These are phyloP conservation scores for Meloe dianella DNA, from an alignment of 2,888 invertebrate genomes.

Conservation along the genomic window DNA sequence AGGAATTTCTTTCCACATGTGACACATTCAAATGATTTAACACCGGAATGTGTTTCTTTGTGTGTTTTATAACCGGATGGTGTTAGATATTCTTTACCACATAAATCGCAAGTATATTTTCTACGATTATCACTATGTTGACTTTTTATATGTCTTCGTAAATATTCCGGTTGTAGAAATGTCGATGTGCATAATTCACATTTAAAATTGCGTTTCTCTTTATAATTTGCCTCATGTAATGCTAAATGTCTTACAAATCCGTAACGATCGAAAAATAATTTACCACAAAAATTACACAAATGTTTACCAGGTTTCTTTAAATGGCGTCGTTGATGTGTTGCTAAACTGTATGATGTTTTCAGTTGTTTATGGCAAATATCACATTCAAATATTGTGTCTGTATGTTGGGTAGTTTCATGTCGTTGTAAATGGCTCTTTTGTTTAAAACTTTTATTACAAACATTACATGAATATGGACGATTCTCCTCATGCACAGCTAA, in stretches of 20 bases:
- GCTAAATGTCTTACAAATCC: neutral
- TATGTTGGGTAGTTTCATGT: slow-evolving; percentile 29
- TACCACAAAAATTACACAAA: neutral
- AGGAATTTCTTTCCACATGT: slow-evolving; percentile 43
- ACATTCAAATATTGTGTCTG: neutral
- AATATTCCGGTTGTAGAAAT: slow-evolving; percentile 30
- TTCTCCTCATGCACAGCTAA: slow-evolving; percentile 12
- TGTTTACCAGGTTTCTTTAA: neutral
- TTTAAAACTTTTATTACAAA: slow-evolving; percentile 76
- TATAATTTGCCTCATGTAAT: neutral
- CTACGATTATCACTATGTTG: slow-evolving; percentile 32
- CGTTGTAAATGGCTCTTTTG: slow-evolving; percentile 37
- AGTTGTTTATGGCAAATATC: neutral
- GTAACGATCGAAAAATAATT: neutral
- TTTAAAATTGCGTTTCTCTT: slow-evolving; percentile 4
- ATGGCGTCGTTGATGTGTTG: neutral
- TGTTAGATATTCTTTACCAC: slow-evolving; percentile 52
- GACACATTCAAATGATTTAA: slow-evolving; percentile 61
- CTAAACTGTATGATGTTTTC: neutral
- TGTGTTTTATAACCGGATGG: slow-evolving; percentile 49
- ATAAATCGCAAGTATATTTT: slow-evolving; percentile 49
- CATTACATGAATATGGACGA: slow-evolving; percentile 63
- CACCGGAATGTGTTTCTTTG: slow-evolving; percentile 48
- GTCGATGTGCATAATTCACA: slow-evolving; percentile 34
- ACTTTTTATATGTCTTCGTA: slow-evolving; percentile 32